Evolutionary conservation across 2,797 vertebrate genomes (phyloP), one percentile per base, ranked within the genome.

Genomic region (Fistularia tabacaria): DNA sequence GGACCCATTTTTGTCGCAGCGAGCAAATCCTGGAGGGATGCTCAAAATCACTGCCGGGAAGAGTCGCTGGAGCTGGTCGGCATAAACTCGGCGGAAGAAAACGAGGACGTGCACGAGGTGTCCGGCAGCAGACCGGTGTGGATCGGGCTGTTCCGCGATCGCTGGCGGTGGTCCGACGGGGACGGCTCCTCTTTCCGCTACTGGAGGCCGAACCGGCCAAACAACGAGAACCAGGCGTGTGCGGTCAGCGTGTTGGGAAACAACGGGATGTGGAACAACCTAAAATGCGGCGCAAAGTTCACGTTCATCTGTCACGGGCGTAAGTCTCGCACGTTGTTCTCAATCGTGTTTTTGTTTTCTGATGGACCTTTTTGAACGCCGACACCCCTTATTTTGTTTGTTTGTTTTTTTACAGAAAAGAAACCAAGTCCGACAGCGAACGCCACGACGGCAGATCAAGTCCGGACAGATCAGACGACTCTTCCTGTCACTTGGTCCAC

Each of bases 81-180:
- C 66, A 74, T 85, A 49, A 45, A 51, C 37, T 81, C 80, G 25
- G 38, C 12, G 15, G 46, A 56, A 5, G 75, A 87, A 41, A 90
- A 88, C 55, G 15, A 57, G 8, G 66, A 49, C 0, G 47, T 87
- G 4, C 64, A 2, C 10, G 64, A 39, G 0, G n/a, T 71, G 9
- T 67, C 69, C 9, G 3, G 1, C 10, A 64, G 62, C 38, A 55
- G 63, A 53, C 53, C 41, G 3, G 62, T 76, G 38, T 90, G 88
- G 87, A 87, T 84, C 7, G 85, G 88, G 49, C 77, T 89, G 38
- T 90, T 90, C 60, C 85, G 72, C 61, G 90, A 90, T 52, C 38
- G 62, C 10, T 90, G 88, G 87, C 73, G 10, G 41, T 89, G 87
- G 86, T 89, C 83, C 0, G 81, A 88, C 58, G 81, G 74, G n/a